These are phyloP conservation scores for Drosophila meridiana DNA, from an alignment of 2,888 invertebrate species.

Conservation along the genomic window DNA sequence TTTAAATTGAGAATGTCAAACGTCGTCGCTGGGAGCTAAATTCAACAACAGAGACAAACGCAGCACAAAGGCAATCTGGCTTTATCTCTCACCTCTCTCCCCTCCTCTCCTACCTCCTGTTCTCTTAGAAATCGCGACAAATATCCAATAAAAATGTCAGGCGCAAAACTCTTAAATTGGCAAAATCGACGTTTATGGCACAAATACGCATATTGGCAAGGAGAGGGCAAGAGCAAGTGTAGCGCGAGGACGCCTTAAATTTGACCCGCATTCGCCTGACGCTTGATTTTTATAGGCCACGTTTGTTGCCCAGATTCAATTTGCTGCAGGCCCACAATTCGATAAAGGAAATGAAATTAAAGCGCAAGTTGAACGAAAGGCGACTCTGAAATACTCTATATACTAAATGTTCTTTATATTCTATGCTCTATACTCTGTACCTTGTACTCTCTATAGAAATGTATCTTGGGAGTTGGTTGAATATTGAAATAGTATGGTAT, in stretches of 20 bases:
- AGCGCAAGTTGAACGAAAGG: not conserved
- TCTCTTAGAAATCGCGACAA: not conserved
- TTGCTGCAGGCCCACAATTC: conserved; percentile 1
- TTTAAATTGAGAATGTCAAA: conserved; percentile 1
- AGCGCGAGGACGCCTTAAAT: not conserved
- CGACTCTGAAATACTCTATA: not conserved
- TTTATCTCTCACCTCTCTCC: not conserved
- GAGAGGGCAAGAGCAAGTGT: not conserved
- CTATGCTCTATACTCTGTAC: not conserved
- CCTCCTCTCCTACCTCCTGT: not conserved
- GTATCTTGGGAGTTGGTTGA: too few relatives aligned
- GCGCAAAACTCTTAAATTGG: not conserved
- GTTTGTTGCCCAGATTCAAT: conserved; percentile 4
- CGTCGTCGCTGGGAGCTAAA: not conserved
- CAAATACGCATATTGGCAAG: not conserved
- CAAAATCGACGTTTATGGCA: not conserved
- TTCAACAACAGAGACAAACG: not conserved
- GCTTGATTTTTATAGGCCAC: not conserved
- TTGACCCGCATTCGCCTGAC: not conserved
- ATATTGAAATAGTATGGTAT: too few relatives aligned
- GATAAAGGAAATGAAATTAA: not conserved
- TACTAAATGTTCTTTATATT: too few relatives aligned
- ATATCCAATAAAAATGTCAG: conserved; percentile 1
- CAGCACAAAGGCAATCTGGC: not conserved
- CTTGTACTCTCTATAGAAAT: not conserved